A percentile compares a stretch with the other conserved stretches of the same genome.
phyloP scores from a whole-genome alignment of 2,888 invertebrate genomes.

The Pterostichus niger region DNA sequence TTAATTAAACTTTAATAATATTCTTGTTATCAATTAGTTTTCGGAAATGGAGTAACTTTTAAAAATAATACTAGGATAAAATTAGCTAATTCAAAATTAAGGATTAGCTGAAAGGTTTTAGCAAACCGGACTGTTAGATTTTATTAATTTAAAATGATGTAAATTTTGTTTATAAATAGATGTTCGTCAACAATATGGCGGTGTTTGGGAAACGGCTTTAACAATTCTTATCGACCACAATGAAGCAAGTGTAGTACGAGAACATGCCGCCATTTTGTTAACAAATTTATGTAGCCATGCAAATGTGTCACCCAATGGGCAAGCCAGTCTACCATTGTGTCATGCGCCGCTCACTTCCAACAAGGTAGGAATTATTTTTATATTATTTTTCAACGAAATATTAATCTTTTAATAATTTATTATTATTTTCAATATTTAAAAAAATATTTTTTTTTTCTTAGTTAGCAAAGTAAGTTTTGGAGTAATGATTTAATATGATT shows the following conservation, averaged over 20 bases:
- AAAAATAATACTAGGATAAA: no score
- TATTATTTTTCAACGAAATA: not conserved
- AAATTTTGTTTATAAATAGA: constrained; percentile 11
- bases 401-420: no score
- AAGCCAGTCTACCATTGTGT: constrained; percentile 62
- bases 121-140: no score
- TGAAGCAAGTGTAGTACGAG: constrained; percentile 79
- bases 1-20: no score
- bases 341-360: constrained; percentile 68
- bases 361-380: constrained; percentile 67
- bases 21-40: no score
- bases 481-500: no score
- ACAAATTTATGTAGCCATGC: constrained; percentile 76
- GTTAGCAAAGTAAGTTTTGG: no score
- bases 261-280: constrained; percentile 79
- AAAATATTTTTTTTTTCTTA: constrained; percentile 41
- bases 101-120: no score
- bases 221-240: constrained; percentile 76
- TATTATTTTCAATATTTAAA: not conserved
- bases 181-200: constrained; percentile 73
- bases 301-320: constrained; percentile 49
- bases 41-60: no score
- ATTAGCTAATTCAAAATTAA: no score
- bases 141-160: no score
- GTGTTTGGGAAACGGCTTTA: constrained; percentile 74